phyloP scores from a whole-genome alignment of 2,113 vertebrate species.

The Strix aluco region DNA sequence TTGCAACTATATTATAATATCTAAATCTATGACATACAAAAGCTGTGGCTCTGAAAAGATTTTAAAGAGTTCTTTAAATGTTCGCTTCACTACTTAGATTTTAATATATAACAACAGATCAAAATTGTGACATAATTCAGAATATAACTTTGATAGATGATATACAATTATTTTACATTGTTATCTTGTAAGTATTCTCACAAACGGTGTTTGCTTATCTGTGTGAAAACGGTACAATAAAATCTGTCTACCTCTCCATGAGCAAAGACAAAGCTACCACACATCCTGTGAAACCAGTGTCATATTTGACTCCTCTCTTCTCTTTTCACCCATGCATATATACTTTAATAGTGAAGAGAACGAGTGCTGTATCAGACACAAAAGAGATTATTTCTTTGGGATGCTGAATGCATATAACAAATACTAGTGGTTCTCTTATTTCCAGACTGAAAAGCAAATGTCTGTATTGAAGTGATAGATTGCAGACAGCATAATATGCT shows the following conservation, averaged over 20 bases:
- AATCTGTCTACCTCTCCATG: neutral
- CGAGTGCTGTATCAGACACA: neutral
- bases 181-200: neutral
- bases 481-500: neutral
- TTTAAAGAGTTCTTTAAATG: neutral
- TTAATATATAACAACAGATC: neutral
- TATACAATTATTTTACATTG: neutral
- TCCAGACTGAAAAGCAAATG: conserved; percentile 22
- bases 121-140: neutral
- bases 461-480: conserved; percentile 6
- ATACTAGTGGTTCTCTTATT: neutral
- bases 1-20: neutral
- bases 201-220: neutral
- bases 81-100: neutral
- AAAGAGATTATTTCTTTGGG: conserved; percentile 30
- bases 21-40: neutral
- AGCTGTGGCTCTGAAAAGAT: neutral
- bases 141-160: neutral
- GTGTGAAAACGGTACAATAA: neutral
- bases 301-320: neutral
- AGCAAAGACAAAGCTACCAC: neutral
- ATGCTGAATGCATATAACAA: neutral
- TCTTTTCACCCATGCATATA: neutral
- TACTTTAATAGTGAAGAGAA: neutral
- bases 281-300: neutral